Evolutionary conservation across 2,797 vertebrate genomes (phyloP).

Genomic region (Malurus leucopterus): DNA sequence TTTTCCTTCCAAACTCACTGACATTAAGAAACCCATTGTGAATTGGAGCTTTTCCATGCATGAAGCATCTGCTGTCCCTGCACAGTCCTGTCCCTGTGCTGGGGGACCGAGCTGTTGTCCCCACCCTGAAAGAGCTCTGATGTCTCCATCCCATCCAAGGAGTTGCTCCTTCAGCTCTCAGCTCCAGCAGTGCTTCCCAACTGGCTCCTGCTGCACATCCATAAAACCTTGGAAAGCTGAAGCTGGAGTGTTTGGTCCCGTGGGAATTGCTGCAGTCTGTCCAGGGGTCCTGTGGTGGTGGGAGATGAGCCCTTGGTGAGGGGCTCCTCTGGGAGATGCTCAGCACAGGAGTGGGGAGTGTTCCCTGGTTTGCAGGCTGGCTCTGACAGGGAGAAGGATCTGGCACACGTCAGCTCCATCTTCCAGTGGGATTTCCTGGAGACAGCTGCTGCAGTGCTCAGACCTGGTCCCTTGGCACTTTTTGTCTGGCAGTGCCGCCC

Average conservation of each 20-base stretch:
- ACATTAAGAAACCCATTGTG: rapidly evolving
- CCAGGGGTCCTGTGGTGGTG: rapidly evolving
- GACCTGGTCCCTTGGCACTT: not conserved
- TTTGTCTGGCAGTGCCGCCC: not conserved
- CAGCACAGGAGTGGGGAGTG: rapidly evolving
- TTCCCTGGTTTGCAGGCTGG: rapidly evolving
- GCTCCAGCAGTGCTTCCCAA: not conserved
- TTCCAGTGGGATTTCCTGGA: not conserved
- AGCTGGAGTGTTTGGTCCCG: not conserved
- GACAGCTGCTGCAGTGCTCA: not conserved
- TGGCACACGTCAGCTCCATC: rapidly evolving
- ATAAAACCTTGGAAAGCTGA: rapidly evolving
- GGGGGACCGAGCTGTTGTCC: not conserved
- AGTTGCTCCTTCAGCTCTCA: not conserved
- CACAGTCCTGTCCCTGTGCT: rapidly evolving
- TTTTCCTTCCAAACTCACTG: not conserved
- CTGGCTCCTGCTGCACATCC: not conserved
- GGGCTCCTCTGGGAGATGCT: not conserved
- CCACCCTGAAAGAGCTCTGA: not conserved
- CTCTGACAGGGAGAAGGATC: not conserved
- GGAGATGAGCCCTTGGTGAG: not conserved
- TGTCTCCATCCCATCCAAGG: not conserved
- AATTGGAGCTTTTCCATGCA: rapidly evolving
- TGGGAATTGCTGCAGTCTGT: not conserved
- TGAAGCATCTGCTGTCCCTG: not conserved